These are phyloP conservation scores for Hippotragus niger DNA, from an alignment of 2,113 vertebrate genomes.

Conservation along the genomic window DNA sequence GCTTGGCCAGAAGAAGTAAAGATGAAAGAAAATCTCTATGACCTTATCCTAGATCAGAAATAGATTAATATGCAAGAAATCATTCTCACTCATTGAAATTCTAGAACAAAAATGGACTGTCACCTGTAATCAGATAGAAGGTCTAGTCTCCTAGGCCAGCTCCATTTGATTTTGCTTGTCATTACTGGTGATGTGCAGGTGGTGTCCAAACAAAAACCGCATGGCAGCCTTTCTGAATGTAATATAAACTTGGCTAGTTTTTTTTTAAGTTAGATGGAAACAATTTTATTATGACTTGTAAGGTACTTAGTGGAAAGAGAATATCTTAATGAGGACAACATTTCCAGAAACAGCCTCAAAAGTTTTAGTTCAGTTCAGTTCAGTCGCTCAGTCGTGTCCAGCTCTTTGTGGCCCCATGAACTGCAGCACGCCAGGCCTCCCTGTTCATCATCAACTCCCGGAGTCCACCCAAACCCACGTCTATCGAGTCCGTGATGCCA, in stretches of 20 bases:
- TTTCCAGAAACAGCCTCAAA: neutral
- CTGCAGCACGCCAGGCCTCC: fast-evolving
- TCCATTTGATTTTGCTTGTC: neutral
- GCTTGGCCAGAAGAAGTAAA: neutral
- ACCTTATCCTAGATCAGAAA: neutral
- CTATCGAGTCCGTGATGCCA: too few species aligned
- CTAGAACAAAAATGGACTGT: neutral
- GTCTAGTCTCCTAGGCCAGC: neutral
- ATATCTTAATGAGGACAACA: neutral
- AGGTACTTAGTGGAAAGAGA: neutral
- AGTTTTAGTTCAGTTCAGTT: neutral
- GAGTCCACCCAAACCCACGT: too few species aligned
- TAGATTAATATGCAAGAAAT: neutral
- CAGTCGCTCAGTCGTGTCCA: neutral
- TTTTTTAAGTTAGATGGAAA: neutral
- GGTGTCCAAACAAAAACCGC: neutral
- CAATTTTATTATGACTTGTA: neutral
- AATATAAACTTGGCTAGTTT: neutral
- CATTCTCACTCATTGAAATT: neutral
- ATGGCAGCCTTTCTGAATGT: neutral
- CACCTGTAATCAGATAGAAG: neutral
- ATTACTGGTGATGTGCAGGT: neutral
- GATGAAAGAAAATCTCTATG: neutral
- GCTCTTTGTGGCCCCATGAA: neutral
- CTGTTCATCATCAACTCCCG: too few species aligned